Conservation (phyloP, 2,797 vertebrate species). For the Melanotaenia nigrans region DNA sequence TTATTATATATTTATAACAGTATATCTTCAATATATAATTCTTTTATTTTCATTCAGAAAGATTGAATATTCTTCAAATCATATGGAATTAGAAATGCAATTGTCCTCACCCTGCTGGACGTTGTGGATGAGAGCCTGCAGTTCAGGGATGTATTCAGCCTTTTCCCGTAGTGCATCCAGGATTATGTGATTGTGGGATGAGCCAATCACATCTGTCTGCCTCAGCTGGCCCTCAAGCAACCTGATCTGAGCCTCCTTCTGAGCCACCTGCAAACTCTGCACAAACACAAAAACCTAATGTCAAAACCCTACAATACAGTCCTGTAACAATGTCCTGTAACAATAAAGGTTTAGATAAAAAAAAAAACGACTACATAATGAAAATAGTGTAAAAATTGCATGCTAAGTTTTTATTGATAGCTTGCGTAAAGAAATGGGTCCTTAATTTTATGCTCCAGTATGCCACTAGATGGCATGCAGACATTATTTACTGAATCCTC, state of each 20-base stretch:
- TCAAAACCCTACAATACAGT: background rate
- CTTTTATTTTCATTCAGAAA: no score
- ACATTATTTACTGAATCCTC: background rate
- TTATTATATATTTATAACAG: no score
- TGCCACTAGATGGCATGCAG: conserved; percentile 45
- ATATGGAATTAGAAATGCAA: no score
- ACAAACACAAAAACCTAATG: conserved; percentile 3
- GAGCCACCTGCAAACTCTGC: conserved; percentile 94
- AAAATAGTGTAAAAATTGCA: background rate
- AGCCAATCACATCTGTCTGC: conserved; percentile 88
- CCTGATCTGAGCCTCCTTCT: conserved; percentile 94
- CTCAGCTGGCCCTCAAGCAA: conserved; percentile 93
- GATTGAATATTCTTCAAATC: no score
- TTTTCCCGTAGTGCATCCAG: conserved; percentile 93
- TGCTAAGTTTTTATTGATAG: background rate
- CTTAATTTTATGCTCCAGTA: background rate
- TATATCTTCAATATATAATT: no score
- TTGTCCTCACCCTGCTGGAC: conserved; percentile 89
- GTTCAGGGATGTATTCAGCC: conserved; percentile 90
- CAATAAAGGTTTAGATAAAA: background rate
- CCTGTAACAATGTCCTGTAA: background rate
- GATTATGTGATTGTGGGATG: conserved; percentile 92
- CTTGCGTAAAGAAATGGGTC: background rate
- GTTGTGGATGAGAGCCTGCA: conserved; percentile 90
- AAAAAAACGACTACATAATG: background rate